These are phyloP conservation scores for Sussaba pulchella DNA, from an alignment of 2,888 invertebrate genomes.

Conservation along the genomic window DNA sequence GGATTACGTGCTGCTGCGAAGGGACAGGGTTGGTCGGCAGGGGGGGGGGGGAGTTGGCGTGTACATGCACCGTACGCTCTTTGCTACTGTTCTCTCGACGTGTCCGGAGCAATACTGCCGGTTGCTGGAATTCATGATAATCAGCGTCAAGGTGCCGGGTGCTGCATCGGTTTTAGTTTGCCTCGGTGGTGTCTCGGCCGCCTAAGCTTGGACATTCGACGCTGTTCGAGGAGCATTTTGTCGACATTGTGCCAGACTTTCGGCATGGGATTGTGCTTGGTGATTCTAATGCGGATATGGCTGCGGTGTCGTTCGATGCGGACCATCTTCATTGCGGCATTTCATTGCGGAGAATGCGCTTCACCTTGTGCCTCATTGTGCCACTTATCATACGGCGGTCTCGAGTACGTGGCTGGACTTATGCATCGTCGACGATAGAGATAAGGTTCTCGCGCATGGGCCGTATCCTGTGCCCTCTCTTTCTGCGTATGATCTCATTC, in stretches of 20 bases:
- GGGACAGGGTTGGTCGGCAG: not conserved
- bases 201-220: not conserved
- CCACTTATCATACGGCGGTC: not conserved
- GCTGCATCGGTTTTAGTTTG: too few species aligned
- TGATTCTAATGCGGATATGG: not conserved
- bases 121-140: not conserved
- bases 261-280: not conserved
- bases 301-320: not conserved
- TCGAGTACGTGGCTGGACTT: not conserved
- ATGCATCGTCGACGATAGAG: not conserved
- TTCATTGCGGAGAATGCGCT: not conserved
- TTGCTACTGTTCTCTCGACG: not conserved
- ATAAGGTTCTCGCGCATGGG: not conserved
- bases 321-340: not conserved
- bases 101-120: not conserved
- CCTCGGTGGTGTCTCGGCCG: not conserved
- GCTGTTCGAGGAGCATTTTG: not conserved
- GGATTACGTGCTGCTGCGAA: not conserved
- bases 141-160: not conserved
- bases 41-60: not conserved
- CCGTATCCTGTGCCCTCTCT: constrained; percentile 5
- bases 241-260: not conserved
- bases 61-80: not conserved
- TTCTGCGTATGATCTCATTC: not conserved
- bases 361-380: not conserved